Conservation (phyloP, 2,113 vertebrate species). For the Daphoenositta chrysoptera region DNA sequence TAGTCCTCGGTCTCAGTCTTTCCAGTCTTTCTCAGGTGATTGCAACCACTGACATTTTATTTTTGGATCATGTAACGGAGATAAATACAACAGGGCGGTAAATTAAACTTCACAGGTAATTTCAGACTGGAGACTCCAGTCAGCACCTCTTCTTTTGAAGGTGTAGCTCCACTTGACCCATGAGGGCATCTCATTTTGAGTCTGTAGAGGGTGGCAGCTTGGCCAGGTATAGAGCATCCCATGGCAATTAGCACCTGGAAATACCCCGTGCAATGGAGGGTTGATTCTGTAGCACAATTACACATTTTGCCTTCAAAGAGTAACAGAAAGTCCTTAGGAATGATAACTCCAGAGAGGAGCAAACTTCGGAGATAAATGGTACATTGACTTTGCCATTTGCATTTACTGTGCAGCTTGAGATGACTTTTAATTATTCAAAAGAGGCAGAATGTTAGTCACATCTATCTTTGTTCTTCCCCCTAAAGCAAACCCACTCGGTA, state of each 20-base stretch:
- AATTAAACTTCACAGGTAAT: not conserved
- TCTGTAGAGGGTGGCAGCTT: not conserved
- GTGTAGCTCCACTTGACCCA: not conserved
- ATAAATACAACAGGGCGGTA: not conserved
- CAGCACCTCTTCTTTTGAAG: not conserved
- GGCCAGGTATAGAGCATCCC: not conserved
- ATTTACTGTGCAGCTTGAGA: constrained; percentile 24
- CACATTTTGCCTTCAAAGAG: not conserved
- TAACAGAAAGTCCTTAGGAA: not conserved
- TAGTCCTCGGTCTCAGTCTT: not conserved
- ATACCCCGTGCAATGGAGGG: not conserved
- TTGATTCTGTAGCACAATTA: not conserved
- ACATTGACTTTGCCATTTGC: constrained; percentile 27
- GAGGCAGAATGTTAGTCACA: not conserved
- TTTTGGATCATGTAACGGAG: not conserved
- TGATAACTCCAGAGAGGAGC: not conserved
- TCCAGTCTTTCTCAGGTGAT: not conserved
- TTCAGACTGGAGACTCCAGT: not conserved
- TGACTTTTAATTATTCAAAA: constrained; percentile 47
- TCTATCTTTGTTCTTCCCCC: constrained; percentile 4
- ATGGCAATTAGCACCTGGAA: not conserved
- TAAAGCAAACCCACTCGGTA: constrained; percentile 8
- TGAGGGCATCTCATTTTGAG: not conserved
- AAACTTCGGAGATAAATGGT: constrained; percentile 25
- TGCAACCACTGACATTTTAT: not conserved